phyloP scores from a whole-genome alignment of 2,113 vertebrate genomes.

The Perca flavescens region DNA sequence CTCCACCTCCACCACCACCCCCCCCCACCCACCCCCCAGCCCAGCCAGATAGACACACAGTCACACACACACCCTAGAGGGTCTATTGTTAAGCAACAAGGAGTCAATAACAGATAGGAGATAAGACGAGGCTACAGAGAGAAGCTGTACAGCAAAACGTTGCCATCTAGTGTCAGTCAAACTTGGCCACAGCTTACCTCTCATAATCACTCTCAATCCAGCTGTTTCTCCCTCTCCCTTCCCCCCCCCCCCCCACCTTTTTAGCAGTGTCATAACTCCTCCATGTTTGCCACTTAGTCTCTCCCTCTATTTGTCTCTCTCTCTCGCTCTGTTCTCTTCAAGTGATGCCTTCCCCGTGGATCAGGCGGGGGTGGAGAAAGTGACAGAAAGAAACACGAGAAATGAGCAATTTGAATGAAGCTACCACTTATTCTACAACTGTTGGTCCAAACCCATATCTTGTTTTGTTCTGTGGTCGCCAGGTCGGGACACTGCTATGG shows the following conservation, averaged over 20 bases:
- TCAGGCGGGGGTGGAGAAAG: slow-evolving; percentile 47
- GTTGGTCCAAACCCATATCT: slow-evolving; percentile 67
- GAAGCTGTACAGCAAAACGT: slow-evolving; percentile 80
- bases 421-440: slow-evolving; percentile 74
- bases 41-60: slow-evolving; percentile 42
- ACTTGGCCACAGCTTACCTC: slow-evolving; percentile 39
- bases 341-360: slow-evolving; percentile 52
- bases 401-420: slow-evolving; percentile 74
- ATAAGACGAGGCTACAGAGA: slow-evolving; percentile 12
- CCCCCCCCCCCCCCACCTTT: neutral
- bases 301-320: slow-evolving; percentile 46
- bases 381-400: slow-evolving; percentile 65
- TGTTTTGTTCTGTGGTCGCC: slow-evolving; percentile 74
- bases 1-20: slow-evolving; percentile 30
- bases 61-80: slow-evolving; percentile 37
- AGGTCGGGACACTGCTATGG: slow-evolving; percentile 55
- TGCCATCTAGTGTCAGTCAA: slow-evolving; percentile 87
- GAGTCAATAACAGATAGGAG: slow-evolving; percentile 67
- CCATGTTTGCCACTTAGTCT: slow-evolving; percentile 52
- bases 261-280: slow-evolving; percentile 63
- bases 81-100: slow-evolving; percentile 72
- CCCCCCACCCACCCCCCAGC: slow-evolving; percentile 19
- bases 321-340: slow-evolving; percentile 3
- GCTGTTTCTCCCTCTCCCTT: slow-evolving; percentile 30
- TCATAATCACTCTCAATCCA: slow-evolving; percentile 51